Percentiles rank a stretch among this genome's conserved stretches.
These are phyloP conservation scores for Corythaixoides concolor DNA, from an alignment of 2,113 vertebrate species.

Conservation along the genomic window DNA sequence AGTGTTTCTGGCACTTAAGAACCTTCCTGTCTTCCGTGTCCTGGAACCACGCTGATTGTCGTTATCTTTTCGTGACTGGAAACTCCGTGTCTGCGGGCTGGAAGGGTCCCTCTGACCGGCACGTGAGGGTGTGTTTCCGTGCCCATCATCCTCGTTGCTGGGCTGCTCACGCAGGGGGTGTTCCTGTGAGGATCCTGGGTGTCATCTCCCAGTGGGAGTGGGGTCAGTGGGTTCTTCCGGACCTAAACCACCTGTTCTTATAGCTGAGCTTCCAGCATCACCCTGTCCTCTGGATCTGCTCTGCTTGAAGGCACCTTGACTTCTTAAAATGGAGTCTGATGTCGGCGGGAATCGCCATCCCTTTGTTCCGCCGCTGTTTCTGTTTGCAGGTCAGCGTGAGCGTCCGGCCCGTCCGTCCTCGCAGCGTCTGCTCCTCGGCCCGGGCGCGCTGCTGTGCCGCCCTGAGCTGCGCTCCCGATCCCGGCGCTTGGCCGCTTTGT, in stretches of 20 bases:
- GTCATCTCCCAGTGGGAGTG: background rate
- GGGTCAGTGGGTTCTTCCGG: background rate
- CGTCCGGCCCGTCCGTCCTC: accelerated
- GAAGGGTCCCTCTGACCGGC: background rate
- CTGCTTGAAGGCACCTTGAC: background rate
- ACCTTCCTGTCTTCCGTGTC: background rate
- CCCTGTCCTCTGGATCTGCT: background rate
- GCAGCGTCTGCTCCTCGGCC: too few relatives aligned
- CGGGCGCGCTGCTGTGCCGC: accelerated
- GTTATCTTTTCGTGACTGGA: background rate
- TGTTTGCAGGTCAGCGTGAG: background rate
- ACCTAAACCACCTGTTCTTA: background rate
- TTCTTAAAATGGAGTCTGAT: background rate
- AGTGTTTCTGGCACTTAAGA: background rate
- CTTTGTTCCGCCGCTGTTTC: background rate
- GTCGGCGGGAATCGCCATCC: background rate
- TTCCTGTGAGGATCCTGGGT: background rate
- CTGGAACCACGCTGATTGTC: background rate
- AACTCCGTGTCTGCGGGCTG: background rate
- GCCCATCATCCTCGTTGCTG: background rate
- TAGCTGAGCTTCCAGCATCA: too few relatives aligned
- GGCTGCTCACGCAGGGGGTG: background rate
- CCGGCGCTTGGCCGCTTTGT: accelerated
- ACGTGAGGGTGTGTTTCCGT: background rate
- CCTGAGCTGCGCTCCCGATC: background rate